Evolutionary conservation across 2,888 invertebrate genomes (phyloP).

Genomic region (Hyposoter didymator): DNA sequence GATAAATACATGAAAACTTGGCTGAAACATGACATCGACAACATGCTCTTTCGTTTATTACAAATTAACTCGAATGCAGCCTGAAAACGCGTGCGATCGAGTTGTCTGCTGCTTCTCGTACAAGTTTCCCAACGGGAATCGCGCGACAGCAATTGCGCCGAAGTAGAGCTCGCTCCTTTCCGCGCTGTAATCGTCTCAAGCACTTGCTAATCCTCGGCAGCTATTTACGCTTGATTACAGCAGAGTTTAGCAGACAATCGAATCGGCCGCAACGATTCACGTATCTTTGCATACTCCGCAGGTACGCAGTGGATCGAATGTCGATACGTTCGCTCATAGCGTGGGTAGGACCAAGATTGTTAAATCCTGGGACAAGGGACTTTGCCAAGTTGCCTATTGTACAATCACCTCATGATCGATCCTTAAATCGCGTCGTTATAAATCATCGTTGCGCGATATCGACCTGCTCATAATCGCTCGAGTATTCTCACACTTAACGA

Average conservation of each 20-base stretch:
- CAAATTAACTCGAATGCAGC: not conserved
- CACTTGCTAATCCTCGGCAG: conserved; percentile 23
- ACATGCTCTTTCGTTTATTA: not conserved
- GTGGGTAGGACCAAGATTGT: conserved; percentile 23
- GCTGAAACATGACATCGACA: not conserved
- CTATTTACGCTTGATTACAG: conserved; percentile 56
- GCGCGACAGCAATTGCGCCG: not conserved
- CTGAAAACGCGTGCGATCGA: not conserved
- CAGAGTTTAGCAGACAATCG: conserved; percentile 44
- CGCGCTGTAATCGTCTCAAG: not conserved
- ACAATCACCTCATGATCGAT: conserved; percentile 29
- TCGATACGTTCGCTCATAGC: not conserved
- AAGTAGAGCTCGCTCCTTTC: not conserved
- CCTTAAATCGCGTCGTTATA: not conserved
- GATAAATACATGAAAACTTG: not conserved
- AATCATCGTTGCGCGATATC: conserved; percentile 4
- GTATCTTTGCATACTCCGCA: not conserved
- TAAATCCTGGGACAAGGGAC: not conserved
- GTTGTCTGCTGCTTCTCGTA: not conserved
- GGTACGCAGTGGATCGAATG: not conserved
- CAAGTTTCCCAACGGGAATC: not conserved
- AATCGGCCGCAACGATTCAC: not conserved
- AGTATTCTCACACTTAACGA: not conserved
- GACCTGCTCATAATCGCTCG: not conserved
- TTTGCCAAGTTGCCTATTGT: not conserved